Base-by-base conservation (phyloP, 2,888 invertebrate genomes). In the Nephrotoma guestfalica region DNA sequence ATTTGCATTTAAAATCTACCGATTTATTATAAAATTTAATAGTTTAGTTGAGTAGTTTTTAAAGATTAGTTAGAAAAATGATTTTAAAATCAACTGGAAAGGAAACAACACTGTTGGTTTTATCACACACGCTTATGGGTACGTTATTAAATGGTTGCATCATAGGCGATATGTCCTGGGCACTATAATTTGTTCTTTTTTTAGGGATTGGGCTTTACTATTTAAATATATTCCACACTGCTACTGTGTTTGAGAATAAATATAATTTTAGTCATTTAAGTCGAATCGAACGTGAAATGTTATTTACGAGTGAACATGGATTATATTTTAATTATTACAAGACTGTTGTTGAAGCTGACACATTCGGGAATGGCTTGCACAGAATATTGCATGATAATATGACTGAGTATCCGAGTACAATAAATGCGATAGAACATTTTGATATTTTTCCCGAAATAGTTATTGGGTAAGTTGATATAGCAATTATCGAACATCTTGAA, bases 321-420 rank as follows among this genome's bases (percentile, higher is more conserved):
- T 93, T 97, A 89, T 97, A 97, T 90, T 98, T 96, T 90, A 96
- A 96, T 0, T 98, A 96, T 90, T 97, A 95, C 91, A 98, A 98
- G 90, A 95, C 94, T 0, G 92, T 98, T 85, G 94, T 95, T 0
- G 94, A 95, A 88, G 93, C 96, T 87, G 92, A 93, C 18, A 90
- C 94, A 89, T 91, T 96, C 90, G 88, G 91, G 89, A 90, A 93
- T 0, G 96, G 96, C 0, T 92, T 96, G 86, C 90, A 93, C 0
- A 93, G 93, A 88, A 89, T 96, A 0, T 94, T 94, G 90, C 93
- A 94, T 87, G 96, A 97, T 89, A 95, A 95, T 88, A 91, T 95
- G 40, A 96, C 97, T 0, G 97, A 98, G 90, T 96, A 94, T 90
- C 97, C 97, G 0, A 93, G 94, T 86, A 94, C 94, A 86, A 95